A percentile compares a stretch with the other conserved stretches of the same genome.
Conservation (phyloP, 2,797 vertebrate species). For the Chromobotia macracanthus region DNA sequence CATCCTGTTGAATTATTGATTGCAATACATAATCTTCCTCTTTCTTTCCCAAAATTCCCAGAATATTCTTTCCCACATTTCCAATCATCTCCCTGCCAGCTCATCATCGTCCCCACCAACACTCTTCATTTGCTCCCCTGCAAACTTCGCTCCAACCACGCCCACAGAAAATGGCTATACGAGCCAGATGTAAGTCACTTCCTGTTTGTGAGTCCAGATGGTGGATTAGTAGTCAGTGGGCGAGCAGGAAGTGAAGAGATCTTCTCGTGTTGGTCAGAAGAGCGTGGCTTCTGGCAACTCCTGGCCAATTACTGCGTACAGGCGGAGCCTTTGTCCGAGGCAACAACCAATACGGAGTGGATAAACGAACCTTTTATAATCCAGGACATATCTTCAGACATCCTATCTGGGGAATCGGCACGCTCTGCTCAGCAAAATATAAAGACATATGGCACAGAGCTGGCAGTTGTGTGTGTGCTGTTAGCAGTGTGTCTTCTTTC, state of each 20-base stretch:
- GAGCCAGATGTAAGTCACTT: constrained; percentile 74
- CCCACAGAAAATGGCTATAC: constrained; percentile 85
- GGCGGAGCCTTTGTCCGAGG: constrained; percentile 64
- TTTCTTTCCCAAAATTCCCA: constrained; percentile 67
- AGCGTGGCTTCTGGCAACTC: constrained; percentile 87
- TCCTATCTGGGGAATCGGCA: constrained; percentile 61
- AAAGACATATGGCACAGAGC: constrained; percentile 94
- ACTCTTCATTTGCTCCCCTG: constrained; percentile 86
- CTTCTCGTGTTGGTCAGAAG: constrained; percentile 94
- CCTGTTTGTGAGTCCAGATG: constrained; percentile 84
- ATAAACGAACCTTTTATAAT: constrained; percentile 61
- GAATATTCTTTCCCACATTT: constrained; percentile 26
- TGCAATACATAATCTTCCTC: neutral
- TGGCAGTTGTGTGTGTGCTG: constrained; percentile 87
- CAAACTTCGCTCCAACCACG: constrained; percentile 89
- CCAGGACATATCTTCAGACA: constrained; percentile 68
- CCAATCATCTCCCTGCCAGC: constrained; percentile 21
- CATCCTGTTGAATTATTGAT: neutral
- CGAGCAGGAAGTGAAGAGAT: constrained; percentile 78
- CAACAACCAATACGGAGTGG: constrained; percentile 63
- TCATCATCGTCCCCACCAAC: constrained; percentile 77
- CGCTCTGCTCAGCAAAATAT: constrained; percentile 70
- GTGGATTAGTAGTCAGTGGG: constrained; percentile 89
- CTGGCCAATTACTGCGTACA: constrained; percentile 90
- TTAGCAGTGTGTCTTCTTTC: constrained; percentile 80